These are phyloP conservation scores for Uromys caudimaculatus DNA, from an alignment of 2,797 vertebrate species.

Conservation along the genomic window DNA sequence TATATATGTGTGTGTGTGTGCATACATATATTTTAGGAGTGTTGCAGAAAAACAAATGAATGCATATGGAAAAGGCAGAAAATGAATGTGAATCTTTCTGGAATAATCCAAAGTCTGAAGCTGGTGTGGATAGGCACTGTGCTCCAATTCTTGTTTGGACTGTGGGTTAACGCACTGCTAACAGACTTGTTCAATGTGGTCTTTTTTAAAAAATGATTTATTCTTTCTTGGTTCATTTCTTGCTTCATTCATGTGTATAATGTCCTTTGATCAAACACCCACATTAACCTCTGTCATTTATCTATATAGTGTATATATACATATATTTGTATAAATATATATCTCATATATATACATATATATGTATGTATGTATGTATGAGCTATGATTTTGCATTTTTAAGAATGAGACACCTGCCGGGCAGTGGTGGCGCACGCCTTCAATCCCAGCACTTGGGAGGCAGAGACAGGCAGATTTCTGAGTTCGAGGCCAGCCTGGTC, in stretches of 20 bases:
- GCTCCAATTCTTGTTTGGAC: neutral
- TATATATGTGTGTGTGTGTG: too few species aligned
- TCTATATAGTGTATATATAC: too few species aligned
- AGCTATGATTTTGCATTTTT: neutral
- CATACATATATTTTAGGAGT: neutral
- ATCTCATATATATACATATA: too few species aligned
- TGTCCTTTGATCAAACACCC: neutral
- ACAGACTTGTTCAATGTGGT: neutral
- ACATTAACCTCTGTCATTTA: neutral
- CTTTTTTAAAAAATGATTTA: neutral
- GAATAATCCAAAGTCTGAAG: neutral
- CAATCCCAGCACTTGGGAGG: too few species aligned
- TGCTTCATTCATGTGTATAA: neutral
- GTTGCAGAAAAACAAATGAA: conserved; percentile 8
- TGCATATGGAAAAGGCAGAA: neutral
- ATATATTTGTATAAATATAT: too few species aligned
- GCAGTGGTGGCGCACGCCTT: too few species aligned
- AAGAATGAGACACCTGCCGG: neutral
- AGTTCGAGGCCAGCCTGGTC: too few species aligned
- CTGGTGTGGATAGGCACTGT: neutral
- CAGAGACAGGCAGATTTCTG: too few species aligned
- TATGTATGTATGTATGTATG: neutral
- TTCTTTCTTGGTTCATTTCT: neutral
- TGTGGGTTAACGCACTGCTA: neutral
- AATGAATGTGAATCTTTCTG: neutral